phyloP scores from a whole-genome alignment of 2,797 vertebrate species.

The Xenopus petersii region DNA sequence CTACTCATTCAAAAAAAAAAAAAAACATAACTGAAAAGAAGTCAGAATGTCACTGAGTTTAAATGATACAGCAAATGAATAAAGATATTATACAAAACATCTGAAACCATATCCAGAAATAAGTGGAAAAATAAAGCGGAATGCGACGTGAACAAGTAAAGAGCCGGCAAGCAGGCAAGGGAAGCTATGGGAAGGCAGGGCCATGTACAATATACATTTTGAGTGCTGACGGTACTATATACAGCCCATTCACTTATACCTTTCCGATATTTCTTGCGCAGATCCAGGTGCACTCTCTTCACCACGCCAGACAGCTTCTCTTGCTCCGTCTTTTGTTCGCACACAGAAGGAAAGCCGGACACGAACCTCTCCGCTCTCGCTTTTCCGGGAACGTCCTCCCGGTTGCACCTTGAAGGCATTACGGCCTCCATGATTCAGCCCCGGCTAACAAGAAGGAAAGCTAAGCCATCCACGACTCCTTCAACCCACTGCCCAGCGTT shows the following conservation, averaged over 20 bases:
- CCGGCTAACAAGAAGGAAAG: constrained; percentile 10
- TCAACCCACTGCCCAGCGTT: constrained; percentile 44
- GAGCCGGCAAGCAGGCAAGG: too few species aligned
- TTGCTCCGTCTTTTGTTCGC: constrained; percentile 77
- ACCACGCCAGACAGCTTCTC: constrained; percentile 92
- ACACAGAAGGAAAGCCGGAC: constrained; percentile 47
- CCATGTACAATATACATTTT: too few species aligned
- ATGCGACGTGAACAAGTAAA: too few species aligned
- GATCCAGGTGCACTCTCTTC: constrained; percentile 90
- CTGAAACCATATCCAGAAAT: too few species aligned
- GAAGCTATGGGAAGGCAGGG: too few species aligned
- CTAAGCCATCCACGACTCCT: constrained; percentile 28
- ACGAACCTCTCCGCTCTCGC: constrained; percentile 52
- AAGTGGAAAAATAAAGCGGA: too few species aligned
- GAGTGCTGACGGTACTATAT: too few species aligned
- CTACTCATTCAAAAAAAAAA: too few species aligned
- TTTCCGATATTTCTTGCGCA: constrained; percentile 94
- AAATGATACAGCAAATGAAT: too few species aligned
- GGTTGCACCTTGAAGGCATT: constrained; percentile 64
- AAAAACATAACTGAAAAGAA: too few species aligned
- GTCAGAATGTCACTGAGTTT: too few species aligned
- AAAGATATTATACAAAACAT: too few species aligned
- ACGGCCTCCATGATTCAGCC: constrained; percentile 21
- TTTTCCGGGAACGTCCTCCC: constrained; percentile 50
- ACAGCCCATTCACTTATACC: constrained; percentile 64